These are phyloP conservation scores for Mastomys natalensis DNA, from an alignment of 2,113 vertebrate genomes.

Conservation along the genomic window DNA sequence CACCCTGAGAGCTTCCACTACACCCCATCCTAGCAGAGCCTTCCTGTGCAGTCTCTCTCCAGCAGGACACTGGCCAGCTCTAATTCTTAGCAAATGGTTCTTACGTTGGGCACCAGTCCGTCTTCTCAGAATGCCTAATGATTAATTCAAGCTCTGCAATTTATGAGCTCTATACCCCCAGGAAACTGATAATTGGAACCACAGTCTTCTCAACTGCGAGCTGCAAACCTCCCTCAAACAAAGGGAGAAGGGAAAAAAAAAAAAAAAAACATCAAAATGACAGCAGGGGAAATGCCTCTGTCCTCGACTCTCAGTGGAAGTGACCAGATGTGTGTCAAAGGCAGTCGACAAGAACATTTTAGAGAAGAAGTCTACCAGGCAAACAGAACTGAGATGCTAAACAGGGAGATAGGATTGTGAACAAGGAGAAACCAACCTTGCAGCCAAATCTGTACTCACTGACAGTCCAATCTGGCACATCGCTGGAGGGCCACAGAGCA, in stretches of 20 bases:
- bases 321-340: neutral
- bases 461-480: neutral
- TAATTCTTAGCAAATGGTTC: neutral
- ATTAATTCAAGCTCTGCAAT: constrained; percentile 54
- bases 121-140: constrained; percentile 35
- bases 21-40: neutral
- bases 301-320: neutral
- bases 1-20: neutral
- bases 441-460: neutral
- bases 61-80: neutral
- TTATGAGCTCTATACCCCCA: constrained; percentile 18
- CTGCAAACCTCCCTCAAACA: neutral
- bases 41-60: too few relatives aligned
- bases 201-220: neutral
- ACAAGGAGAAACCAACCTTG: neutral
- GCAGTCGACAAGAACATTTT: neutral
- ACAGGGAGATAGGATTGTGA: neutral
- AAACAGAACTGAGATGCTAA: neutral
- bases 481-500: neutral
- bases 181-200: constrained; percentile 52
- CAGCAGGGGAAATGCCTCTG: neutral
- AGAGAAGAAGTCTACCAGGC: neutral
- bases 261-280: neutral
- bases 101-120: neutral
- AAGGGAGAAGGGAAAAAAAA: neutral